A percentile compares a stretch with the other conserved stretches of the same genome.
Conservation (phyloP, 2,113 vertebrate species). For the Sceloporus undulatus region DNA sequence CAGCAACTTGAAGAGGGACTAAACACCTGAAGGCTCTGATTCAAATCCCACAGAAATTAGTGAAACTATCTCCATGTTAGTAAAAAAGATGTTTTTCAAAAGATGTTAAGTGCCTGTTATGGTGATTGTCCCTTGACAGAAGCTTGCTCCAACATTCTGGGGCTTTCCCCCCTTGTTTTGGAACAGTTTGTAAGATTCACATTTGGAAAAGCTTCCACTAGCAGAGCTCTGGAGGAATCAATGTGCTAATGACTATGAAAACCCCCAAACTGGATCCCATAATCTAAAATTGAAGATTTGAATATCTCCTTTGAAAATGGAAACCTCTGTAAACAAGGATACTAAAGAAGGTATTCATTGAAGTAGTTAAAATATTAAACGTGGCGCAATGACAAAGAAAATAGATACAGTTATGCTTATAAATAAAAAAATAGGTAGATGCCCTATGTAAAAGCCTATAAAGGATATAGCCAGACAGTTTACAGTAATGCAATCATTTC, state of each 20-base stretch:
- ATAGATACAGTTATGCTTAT: not conserved
- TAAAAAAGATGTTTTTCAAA: not conserved
- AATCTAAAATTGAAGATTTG: not conserved
- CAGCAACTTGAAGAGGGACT: not conserved
- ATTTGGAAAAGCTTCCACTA: not conserved
- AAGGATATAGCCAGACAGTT: not conserved
- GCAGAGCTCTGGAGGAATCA: not conserved
- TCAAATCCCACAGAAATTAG: constrained; percentile 4
- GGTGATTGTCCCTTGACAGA: constrained; percentile 1
- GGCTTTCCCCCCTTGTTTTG: not conserved
- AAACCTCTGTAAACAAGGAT: not conserved
- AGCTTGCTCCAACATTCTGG: not conserved
- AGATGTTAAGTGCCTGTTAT: constrained; percentile 8
- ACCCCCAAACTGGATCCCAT: not conserved
- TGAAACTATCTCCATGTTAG: not conserved
- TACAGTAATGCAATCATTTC: not conserved
- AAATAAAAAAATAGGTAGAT: not conserved
- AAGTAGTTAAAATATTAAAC: not conserved
- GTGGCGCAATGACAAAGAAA: not conserved
- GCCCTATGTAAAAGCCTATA: not conserved
- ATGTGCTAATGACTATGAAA: not conserved
- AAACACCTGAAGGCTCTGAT: not conserved
- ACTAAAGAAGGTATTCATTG: not conserved
- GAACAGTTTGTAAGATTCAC: not conserved
- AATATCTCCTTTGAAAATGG: not conserved